Percentiles rank a stretch among this genome's conserved stretches.
These are phyloP conservation scores for Holothuria scabra DNA, from an alignment of 53 echinoderm and acorn worm species.

Conservation along the genomic window DNA sequence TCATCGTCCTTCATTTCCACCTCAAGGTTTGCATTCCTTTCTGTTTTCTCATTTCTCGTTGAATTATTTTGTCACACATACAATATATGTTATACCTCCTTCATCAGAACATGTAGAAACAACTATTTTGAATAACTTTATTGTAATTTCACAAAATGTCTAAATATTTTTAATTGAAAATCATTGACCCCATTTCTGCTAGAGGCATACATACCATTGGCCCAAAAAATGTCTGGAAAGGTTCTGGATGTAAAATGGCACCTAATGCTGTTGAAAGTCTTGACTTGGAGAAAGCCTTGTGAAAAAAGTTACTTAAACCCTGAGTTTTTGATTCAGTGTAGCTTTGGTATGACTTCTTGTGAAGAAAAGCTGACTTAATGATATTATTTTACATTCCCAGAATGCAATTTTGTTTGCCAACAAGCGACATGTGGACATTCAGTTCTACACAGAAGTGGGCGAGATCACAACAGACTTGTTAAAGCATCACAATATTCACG, in stretches of 20 bases:
- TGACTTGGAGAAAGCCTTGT: not conserved
- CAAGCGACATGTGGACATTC: slow-evolving; percentile 88
- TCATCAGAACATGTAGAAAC: too few species aligned
- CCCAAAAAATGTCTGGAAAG: too few species aligned
- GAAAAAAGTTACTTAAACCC: not conserved
- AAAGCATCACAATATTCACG: slow-evolving; percentile 97
- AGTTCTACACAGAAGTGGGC: slow-evolving; percentile 98
- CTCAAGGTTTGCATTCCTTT: slow-evolving; percentile 74
- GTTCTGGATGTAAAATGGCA: too few species aligned
- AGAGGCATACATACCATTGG: too few species aligned
- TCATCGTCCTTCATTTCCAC: slow-evolving; percentile 96
- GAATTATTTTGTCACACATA: too few species aligned
- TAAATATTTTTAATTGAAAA: too few species aligned
- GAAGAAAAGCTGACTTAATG: not conserved
- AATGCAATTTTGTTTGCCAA: slow-evolving; percentile 65
- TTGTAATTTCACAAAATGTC: too few species aligned
- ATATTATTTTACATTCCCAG: not conserved
- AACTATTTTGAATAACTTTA: too few species aligned
- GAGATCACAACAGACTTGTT: slow-evolving; percentile 93
- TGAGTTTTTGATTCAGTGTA: not conserved
- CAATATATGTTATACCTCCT: too few species aligned
- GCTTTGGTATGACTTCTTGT: not conserved
- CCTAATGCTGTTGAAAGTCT: too few species aligned
- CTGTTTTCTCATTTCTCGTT: not conserved
- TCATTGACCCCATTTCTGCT: too few species aligned